Evolutionary conservation across 2,888 invertebrate genomes (phyloP).

Genomic region (Dasysyrphus tricinctus): DNA sequence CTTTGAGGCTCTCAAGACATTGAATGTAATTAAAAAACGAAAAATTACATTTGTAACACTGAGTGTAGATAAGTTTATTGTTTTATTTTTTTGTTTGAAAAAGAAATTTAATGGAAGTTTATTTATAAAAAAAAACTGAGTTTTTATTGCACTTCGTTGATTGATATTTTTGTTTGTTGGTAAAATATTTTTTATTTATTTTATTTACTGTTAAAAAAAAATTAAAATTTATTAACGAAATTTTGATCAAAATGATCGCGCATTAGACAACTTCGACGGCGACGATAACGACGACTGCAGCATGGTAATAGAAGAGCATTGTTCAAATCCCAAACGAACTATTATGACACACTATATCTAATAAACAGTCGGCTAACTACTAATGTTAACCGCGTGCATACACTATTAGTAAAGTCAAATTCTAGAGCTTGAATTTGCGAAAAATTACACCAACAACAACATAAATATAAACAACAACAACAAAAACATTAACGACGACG

Average conservation of each 20-base stretch:
- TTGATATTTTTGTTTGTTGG: not conserved
- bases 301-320: slow-evolving; percentile 48
- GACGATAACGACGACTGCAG: slow-evolving; percentile 22
- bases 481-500: slow-evolving; percentile 2
- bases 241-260: slow-evolving; percentile 48
- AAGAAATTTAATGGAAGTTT: slow-evolving; percentile 14
- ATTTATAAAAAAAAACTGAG: slow-evolving; percentile 48
- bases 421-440: slow-evolving; percentile 74
- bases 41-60: slow-evolving; percentile 6
- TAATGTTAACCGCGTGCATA: slow-evolving; percentile 78
- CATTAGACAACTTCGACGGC: slow-evolving; percentile 45
- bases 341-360: slow-evolving; percentile 77
- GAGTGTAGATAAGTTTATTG: not conserved
- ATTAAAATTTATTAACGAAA: not conserved
- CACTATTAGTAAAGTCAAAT: slow-evolving; percentile 77
- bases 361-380: slow-evolving; percentile 78
- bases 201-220: not conserved
- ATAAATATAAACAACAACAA: slow-evolving; percentile 54
- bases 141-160: slow-evolving; percentile 66
- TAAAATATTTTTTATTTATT: slow-evolving; percentile 2
- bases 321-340: slow-evolving; percentile 68
- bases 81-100: not conserved
- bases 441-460: slow-evolving; percentile 71
- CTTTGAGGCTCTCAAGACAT: slow-evolving; percentile 53
- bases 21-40: slow-evolving; percentile 1